A percentile compares a stretch with the other conserved stretches of the same genome.
phyloP scores from a whole-genome alignment of 2,113 vertebrate genomes.

The Notothenia coriiceps region DNA sequence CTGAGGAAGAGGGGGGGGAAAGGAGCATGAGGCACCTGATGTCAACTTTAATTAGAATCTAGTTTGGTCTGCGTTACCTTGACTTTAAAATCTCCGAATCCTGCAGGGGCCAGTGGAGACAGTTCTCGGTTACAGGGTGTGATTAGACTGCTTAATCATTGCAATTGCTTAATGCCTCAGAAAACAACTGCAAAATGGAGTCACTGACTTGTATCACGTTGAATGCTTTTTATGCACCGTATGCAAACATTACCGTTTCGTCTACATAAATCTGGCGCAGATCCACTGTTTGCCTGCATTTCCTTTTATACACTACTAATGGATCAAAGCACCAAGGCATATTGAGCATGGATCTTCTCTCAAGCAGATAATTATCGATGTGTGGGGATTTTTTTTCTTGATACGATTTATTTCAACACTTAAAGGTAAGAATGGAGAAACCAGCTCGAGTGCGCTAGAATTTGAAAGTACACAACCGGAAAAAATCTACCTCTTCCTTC shows the following conservation, averaged over 20 bases:
- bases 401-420: too few species aligned
- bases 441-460: too few species aligned
- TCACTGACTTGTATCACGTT: constrained; percentile 36
- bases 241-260: not conserved
- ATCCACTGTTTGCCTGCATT: not conserved
- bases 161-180: constrained; percentile 42
- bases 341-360: constrained; percentile 25
- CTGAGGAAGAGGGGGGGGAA: constrained; percentile 60
- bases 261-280: not conserved
- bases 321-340: constrained; percentile 13
- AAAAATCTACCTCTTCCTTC: too few species aligned
- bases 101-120: constrained; percentile 73
- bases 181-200: constrained; percentile 43
- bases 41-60: constrained; percentile 84
- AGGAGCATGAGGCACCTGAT: constrained; percentile 78
- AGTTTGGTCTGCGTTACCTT: constrained; percentile 80
- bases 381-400: constrained; percentile 18
- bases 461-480: too few species aligned
- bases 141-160: constrained; percentile 71
- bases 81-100: constrained; percentile 81
- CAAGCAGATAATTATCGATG: constrained; percentile 45
- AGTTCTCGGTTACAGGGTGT: constrained; percentile 71
- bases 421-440: too few species aligned
- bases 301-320: constrained; percentile 9
- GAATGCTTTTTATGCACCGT: not conserved